These are phyloP conservation scores for Maniola jurtina DNA, from an alignment of 1,140 invertebrate genomes.

Conservation along the genomic window DNA sequence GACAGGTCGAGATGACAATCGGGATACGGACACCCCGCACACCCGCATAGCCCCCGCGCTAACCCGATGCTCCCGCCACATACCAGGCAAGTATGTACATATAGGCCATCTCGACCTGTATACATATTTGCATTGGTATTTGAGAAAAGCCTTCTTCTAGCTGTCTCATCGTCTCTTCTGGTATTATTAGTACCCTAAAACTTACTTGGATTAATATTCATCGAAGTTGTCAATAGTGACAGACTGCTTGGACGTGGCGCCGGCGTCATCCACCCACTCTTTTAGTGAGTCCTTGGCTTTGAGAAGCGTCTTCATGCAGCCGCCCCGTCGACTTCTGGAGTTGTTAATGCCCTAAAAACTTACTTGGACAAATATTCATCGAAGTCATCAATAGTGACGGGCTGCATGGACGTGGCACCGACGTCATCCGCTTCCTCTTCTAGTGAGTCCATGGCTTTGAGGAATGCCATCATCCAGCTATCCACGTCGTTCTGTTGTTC, in stretches of 20 bases:
- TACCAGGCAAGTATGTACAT: too few species aligned
- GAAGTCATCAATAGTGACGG: constrained; percentile 92
- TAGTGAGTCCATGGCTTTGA: constrained; percentile 90
- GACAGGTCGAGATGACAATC: too few species aligned
- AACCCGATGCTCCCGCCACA: too few species aligned
- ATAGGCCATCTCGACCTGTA: too few species aligned
- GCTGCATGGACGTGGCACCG: constrained; percentile 89
- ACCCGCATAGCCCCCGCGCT: too few species aligned
- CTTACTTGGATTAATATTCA: constrained; percentile 89
- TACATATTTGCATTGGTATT: too few species aligned
- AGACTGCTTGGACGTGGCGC: constrained; percentile 90
- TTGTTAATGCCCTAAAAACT: too few species aligned
- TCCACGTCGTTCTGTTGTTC: constrained; percentile 92
- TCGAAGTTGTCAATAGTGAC: constrained; percentile 93
- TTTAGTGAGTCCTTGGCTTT: constrained; percentile 90
- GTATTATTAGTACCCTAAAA: too few species aligned
- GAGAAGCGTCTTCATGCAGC: constrained; percentile 93
- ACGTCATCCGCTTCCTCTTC: constrained; percentile 89
- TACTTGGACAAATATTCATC: constrained; percentile 91
- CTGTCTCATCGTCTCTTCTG: too few species aligned
- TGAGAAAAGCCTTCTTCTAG: too few species aligned
- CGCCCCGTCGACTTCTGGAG: constrained; percentile 91
- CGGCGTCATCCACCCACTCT: constrained; percentile 88
- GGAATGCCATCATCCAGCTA: constrained; percentile 93
- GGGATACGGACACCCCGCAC: too few species aligned